phyloP scores from a whole-genome alignment of 1,140 invertebrate genomes.

The Globodera rostochiensis region DNA sequence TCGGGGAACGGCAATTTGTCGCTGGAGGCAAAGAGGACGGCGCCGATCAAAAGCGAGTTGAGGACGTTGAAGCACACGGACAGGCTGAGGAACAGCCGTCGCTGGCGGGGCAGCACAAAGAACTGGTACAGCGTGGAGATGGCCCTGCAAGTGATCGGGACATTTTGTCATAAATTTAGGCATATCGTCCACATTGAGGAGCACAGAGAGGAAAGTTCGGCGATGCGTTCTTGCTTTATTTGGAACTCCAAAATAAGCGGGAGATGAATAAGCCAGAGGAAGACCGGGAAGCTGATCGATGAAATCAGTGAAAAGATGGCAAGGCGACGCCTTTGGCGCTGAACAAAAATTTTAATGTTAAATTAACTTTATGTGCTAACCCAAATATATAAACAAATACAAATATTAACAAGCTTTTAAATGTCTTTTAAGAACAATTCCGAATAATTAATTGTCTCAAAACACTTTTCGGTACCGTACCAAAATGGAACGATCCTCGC shows the following conservation, averaged over 20 bases:
- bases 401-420: too few relatives aligned
- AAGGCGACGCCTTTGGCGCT: constrained; percentile 48
- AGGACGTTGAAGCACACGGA: constrained; percentile 55
- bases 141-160: constrained; percentile 39
- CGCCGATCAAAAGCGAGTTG: constrained; percentile 51
- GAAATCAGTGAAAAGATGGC: constrained; percentile 58
- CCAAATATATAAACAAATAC: constrained; percentile 14
- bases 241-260: constrained; percentile 55
- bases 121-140: constrained; percentile 60
- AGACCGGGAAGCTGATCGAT: constrained; percentile 52
- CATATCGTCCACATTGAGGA: constrained; percentile 7
- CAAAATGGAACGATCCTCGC: constrained; percentile 1
- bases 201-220: constrained; percentile 35
- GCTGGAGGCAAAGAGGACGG: constrained; percentile 41
- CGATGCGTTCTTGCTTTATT: constrained; percentile 45
- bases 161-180: constrained; percentile 3
- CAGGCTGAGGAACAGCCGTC: constrained; percentile 57
- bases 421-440: too few relatives aligned
- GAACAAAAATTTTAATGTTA: constrained; percentile 19
- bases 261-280: constrained; percentile 57
- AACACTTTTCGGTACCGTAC: constrained; percentile 7
- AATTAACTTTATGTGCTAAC: neutral
- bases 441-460: neutral
- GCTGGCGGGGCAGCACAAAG: constrained; percentile 62
- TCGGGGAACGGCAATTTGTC: constrained; percentile 37